Conservation (phyloP, 2,888 invertebrate genomes). For the Dolomedes plantarius region DNA sequence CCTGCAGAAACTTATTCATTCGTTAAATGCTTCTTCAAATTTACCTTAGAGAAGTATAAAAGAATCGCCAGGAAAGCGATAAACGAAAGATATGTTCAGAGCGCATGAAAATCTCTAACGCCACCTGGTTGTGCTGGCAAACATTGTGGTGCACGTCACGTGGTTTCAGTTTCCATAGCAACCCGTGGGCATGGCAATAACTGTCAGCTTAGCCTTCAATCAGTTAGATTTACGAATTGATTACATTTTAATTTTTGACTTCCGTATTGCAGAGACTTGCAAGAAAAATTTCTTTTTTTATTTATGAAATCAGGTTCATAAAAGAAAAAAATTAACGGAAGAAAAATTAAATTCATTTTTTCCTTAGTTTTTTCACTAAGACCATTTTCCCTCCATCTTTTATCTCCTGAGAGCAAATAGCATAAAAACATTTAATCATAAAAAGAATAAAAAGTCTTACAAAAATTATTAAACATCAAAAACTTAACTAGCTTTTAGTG, state of each 20-base stretch:
- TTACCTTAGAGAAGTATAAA: too few relatives aligned
- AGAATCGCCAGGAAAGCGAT: background rate
- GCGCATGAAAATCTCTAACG: background rate
- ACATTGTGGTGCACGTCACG: background rate
- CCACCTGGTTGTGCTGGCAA: background rate
- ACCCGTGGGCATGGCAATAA: background rate
- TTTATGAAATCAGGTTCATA: background rate
- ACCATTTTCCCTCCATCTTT: too few relatives aligned
- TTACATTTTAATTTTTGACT: slow-evolving; percentile 4
- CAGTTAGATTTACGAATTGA: background rate
- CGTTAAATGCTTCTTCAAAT: too few relatives aligned
- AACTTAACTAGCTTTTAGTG: too few relatives aligned
- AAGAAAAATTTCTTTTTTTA: background rate
- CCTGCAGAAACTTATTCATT: too few relatives aligned
- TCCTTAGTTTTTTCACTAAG: too few relatives aligned
- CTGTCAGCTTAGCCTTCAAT: background rate
- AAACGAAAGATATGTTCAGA: background rate
- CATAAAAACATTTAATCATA: too few relatives aligned
- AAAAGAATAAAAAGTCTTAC: too few relatives aligned
- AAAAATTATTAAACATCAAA: too few relatives aligned
- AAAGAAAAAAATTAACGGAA: too few relatives aligned
- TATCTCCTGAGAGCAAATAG: too few relatives aligned
- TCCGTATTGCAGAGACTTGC: background rate
- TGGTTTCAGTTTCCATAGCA: background rate
- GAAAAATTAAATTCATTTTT: too few relatives aligned